phyloP scores from a whole-genome alignment of 2,113 vertebrate species.

The Ochotona princeps region DNA sequence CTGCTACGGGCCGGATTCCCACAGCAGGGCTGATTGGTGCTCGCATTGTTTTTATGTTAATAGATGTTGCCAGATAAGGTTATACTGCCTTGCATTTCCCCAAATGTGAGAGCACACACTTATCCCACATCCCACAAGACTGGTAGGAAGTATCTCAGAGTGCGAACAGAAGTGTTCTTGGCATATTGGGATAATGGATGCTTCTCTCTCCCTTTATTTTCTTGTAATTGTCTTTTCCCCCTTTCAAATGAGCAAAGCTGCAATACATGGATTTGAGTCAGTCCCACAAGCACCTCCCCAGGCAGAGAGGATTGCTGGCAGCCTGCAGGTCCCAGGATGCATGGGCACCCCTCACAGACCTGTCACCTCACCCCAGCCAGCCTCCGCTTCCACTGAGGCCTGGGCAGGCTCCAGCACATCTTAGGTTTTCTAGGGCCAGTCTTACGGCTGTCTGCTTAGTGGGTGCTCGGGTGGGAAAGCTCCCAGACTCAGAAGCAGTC shows the following conservation, averaged over 20 bases:
- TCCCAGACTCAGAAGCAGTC: not conserved
- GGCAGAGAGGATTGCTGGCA: too few species aligned
- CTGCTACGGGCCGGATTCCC: not conserved
- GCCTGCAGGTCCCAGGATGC: not conserved
- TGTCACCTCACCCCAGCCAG: not conserved
- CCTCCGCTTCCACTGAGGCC: not conserved
- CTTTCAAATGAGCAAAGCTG: not conserved
- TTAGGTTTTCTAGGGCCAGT: not conserved
- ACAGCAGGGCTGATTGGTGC: not conserved
- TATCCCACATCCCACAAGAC: not conserved
- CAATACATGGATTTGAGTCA: not conserved
- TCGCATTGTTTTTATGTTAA: not conserved
- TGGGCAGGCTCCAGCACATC: not conserved
- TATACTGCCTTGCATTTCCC: not conserved
- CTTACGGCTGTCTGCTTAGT: not conserved
- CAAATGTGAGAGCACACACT: not conserved
- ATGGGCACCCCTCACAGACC: too few species aligned
- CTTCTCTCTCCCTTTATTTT: not conserved
- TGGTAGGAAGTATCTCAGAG: not conserved
- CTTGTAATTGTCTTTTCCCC: not conserved
- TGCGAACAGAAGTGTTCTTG: not conserved
- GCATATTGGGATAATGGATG: not conserved
- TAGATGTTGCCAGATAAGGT: not conserved
- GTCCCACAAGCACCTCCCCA: not conserved
- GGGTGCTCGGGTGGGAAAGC: not conserved